phyloP scores from a whole-genome alignment of 2,888 invertebrate genomes.

The Teinopalpus imperialis region DNA sequence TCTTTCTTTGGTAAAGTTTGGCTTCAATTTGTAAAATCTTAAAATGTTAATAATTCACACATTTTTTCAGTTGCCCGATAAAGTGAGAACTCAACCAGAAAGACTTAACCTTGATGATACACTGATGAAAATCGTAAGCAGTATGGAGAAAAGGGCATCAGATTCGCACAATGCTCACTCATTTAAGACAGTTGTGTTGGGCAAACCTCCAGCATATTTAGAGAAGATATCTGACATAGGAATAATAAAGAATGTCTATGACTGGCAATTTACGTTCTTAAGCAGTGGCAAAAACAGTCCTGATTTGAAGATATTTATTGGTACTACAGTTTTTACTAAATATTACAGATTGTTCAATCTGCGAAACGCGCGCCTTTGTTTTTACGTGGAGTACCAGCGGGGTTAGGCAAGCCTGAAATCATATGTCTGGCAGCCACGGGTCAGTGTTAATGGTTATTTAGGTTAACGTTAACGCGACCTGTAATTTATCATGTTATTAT shows the following conservation, averaged over 20 bases:
- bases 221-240: slow-evolving; percentile 47
- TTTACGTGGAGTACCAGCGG: too few species aligned
- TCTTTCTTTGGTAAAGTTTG: too few species aligned
- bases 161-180: slow-evolving; percentile 44
- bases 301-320: slow-evolving; percentile 83
- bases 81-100: slow-evolving; percentile 77
- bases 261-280: slow-evolving; percentile 88
- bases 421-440: too few species aligned
- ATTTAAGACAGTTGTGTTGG: slow-evolving; percentile 54
- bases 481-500: too few species aligned
- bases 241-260: slow-evolving; percentile 72
- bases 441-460: too few species aligned
- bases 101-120: slow-evolving; percentile 62
- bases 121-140: slow-evolving; percentile 50
- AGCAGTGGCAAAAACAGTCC: slow-evolving; percentile 79
- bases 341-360: too few species aligned
- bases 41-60: too few species aligned
- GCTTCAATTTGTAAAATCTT: too few species aligned
- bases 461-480: too few species aligned
- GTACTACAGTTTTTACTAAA: too few species aligned
- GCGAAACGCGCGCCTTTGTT: too few species aligned
- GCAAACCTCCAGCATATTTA: slow-evolving; percentile 52
- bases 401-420: too few species aligned
- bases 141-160: slow-evolving; percentile 45
- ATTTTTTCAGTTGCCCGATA: slow-evolving; percentile 75